Evolutionary conservation across 2,113 vertebrate genomes (phyloP), one percentile per base, ranked within the genome.

Genomic region (Raphicerus campestris): DNA sequence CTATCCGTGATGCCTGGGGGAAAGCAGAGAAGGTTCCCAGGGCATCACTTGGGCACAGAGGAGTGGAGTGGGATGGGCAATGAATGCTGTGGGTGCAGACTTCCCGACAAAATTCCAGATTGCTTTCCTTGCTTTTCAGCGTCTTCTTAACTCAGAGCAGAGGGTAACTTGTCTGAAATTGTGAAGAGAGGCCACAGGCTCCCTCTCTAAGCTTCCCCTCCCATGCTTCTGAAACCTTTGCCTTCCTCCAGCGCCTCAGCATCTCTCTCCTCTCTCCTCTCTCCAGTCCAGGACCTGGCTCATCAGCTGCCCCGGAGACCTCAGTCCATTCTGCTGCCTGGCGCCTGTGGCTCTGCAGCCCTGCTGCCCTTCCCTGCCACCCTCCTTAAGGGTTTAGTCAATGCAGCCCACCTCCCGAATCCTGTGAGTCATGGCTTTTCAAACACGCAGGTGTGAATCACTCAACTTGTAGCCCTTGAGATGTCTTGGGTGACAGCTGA

Each of bases 381-480:
- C 88, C 81, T 73, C 32, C 1, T 19, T 1, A n/a, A 0, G 35
- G 78, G 47, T 17, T 98, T 98, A 98, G 97, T 98, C 98, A 98
- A 80, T 90, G 96, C 92, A 81, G 75, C 97, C 97, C 97, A 98
- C 98, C 97, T 94, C 92, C 97, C 9, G 85, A 70, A 97, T 93
- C 96, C 95, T 94, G 93, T 99, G 98, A 99, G 97, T 99, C 98
- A 98, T 58, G 97, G 96, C 89, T 98, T 96, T 97, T 98, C 97
- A 96, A 97, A 91, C 77, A 47, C 39, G 19, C 93, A 90, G 92
- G 58, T 98, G 94, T 99, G 98, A 99, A 97, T 99, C 98, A 98
- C 97, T 98, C 96, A 96, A 39, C 81, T 61, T 93, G 93, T 95
- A 98, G 97, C 66, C 97, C 97, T 92, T 89, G 63, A 87, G 94